phyloP scores from a whole-genome alignment of 2,113 vertebrate genomes.

The Oreochromis tanganicae region DNA sequence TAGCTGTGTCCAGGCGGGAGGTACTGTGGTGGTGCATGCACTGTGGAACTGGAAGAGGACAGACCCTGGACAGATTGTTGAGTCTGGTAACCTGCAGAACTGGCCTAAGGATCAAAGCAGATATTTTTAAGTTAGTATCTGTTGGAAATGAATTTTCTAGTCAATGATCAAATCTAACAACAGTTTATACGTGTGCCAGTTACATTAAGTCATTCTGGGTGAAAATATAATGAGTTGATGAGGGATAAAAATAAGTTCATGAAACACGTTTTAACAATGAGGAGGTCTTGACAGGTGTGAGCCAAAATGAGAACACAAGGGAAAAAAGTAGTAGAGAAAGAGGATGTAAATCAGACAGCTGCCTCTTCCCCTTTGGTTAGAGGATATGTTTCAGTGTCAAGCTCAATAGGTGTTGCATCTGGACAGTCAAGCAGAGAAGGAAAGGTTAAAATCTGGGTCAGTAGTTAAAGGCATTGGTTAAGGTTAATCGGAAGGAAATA shows the following conservation, averaged over 20 bases:
- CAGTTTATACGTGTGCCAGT: not conserved
- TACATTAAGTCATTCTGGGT: not conserved
- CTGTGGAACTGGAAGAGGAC: conserved; percentile 34
- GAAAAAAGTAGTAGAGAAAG: not conserved
- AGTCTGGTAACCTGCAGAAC: conserved; percentile 48
- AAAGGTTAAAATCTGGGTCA: conserved; percentile 26
- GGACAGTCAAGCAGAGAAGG: conserved; percentile 42
- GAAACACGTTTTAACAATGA: conserved; percentile 28
- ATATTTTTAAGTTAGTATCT: not conserved
- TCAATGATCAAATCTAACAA: not conserved
- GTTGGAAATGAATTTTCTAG: not conserved
- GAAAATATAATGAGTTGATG: conserved; percentile 18
- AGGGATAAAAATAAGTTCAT: not conserved
- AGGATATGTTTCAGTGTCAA: conserved; percentile 4
- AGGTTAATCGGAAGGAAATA: conserved; percentile 35
- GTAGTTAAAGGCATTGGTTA: conserved; percentile 7
- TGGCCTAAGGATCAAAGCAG: conserved; percentile 28
- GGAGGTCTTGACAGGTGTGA: conserved; percentile 12
- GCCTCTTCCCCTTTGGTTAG: not conserved
- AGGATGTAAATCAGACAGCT: not conserved
- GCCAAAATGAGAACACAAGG: conserved; percentile 20
- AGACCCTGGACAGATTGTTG: conserved; percentile 40
- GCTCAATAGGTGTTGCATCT: conserved; percentile 1
- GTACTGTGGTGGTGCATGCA: conserved; percentile 38
- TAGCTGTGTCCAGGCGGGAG: conserved; percentile 50